Evolutionary conservation across 1,140 invertebrate species (phyloP).

Genomic region (Semibalanus balanoides): DNA sequence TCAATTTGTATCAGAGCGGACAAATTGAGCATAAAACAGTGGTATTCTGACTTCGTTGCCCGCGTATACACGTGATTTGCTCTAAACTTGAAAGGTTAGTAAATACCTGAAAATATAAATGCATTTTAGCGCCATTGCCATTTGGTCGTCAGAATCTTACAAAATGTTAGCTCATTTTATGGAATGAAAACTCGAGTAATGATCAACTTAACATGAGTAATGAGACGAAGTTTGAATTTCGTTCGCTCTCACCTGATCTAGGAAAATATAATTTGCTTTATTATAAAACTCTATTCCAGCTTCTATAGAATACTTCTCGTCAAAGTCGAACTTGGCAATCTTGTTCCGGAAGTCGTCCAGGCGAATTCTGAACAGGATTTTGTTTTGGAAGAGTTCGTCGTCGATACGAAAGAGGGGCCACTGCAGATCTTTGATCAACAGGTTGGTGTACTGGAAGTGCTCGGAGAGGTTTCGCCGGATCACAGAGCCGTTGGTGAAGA

Average conservation of each 20-base stretch:
- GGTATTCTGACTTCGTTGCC: too few species aligned
- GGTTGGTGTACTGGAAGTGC: slow-evolving; percentile 9
- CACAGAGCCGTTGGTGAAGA: slow-evolving; percentile 7
- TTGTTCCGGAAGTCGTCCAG: slow-evolving; percentile 14
- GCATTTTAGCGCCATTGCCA: too few species aligned
- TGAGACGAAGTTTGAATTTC: too few species aligned
- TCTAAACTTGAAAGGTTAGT: too few species aligned
- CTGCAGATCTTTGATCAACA: neutral
- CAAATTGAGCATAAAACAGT: too few species aligned
- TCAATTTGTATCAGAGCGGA: too few species aligned
- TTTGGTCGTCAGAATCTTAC: too few species aligned
- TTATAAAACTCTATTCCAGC: slow-evolving; percentile 12
- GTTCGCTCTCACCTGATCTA: slow-evolving; percentile 4
- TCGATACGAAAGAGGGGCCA: slow-evolving; percentile 5
- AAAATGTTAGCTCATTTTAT: too few species aligned
- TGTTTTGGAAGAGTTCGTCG: slow-evolving; percentile 11
- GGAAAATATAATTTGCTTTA: slow-evolving; percentile 5
- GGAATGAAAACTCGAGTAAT: too few species aligned
- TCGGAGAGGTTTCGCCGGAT: slow-evolving; percentile 8
- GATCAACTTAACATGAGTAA: too few species aligned
- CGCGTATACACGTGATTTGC: too few species aligned
- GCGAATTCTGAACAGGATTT: slow-evolving; percentile 14
- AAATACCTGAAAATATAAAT: too few species aligned
- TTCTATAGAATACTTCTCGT: slow-evolving; percentile 3
- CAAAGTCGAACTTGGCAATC: neutral